Evolutionary conservation across 2,113 vertebrate genomes (phyloP).

Genomic region (Xiphorhynchus elegans): DNA sequence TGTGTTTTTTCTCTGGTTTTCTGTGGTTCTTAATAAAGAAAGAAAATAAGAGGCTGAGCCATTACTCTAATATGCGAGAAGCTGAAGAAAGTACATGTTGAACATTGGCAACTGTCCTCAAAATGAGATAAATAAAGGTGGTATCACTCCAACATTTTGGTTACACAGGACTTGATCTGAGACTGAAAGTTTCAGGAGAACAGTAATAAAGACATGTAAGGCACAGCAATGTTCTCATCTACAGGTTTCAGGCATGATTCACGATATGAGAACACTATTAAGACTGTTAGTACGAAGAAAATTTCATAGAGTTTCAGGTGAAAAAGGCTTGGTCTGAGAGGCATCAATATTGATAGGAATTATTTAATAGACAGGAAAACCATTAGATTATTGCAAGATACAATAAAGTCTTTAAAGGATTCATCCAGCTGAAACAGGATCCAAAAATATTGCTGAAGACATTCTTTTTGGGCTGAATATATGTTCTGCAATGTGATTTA

Average conservation of each 20-base stretch:
- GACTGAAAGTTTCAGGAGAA: not conserved
- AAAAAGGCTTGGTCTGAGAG: not conserved
- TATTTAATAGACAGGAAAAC: not conserved
- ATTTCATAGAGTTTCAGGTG: not conserved
- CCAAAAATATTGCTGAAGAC: conserved; percentile 26
- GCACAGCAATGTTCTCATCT: not conserved
- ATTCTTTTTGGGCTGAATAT: not conserved
- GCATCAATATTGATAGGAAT: not conserved
- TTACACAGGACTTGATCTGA: not conserved
- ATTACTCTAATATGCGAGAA: not conserved
- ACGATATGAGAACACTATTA: not conserved
- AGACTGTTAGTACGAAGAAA: not conserved
- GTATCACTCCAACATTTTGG: not conserved
- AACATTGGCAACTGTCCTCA: not conserved
- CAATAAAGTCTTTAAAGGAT: not conserved
- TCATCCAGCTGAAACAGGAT: conserved; percentile 4
- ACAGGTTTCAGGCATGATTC: not conserved
- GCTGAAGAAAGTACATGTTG: not conserved
- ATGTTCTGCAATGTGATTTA: conserved; percentile 30
- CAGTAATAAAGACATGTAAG: not conserved
- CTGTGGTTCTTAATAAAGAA: not conserved
- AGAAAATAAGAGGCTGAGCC: not conserved
- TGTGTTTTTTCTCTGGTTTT: not conserved
- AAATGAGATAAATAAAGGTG: not conserved
- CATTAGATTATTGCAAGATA: not conserved